These are phyloP conservation scores for Drosophila virilis DNA, from an alignment of 1,140 invertebrate species.

Conservation along the genomic window DNA sequence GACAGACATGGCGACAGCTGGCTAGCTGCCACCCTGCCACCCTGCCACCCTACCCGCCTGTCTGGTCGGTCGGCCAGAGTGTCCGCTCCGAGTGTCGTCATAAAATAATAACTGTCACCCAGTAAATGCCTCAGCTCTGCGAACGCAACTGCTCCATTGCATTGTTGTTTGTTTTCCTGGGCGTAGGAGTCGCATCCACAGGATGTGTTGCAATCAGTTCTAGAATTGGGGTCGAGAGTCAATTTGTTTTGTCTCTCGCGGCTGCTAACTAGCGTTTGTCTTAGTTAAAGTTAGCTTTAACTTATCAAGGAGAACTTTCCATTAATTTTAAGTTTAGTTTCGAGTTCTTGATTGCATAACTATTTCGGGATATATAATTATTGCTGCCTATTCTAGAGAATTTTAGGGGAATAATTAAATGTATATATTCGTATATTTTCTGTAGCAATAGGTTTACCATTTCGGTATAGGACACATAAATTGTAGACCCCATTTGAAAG, in stretches of 20 bases:
- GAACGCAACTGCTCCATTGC: constrained; percentile 1
- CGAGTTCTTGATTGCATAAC: too few species aligned
- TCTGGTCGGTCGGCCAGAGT: neutral
- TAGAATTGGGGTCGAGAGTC: neutral
- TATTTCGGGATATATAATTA: too few species aligned
- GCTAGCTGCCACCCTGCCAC: neutral
- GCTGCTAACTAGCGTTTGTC: neutral
- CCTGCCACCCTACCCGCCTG: neutral
- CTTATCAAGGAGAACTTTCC: too few species aligned
- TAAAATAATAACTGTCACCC: constrained; percentile 38
- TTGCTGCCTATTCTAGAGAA: too few species aligned
- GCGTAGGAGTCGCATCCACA: constrained; percentile 1
- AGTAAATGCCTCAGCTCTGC: constrained; percentile 18
- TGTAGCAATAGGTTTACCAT: too few species aligned
- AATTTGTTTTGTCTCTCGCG: neutral
- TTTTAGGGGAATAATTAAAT: too few species aligned
- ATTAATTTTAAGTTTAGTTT: too few species aligned
- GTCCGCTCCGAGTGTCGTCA: constrained; percentile 33
- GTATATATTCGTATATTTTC: too few species aligned
- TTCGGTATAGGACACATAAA: too few species aligned
- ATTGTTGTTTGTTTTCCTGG: constrained; percentile 7
- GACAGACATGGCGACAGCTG: constrained; percentile 24
- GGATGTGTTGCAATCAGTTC: neutral
- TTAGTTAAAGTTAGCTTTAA: neutral
- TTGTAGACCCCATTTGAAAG: too few species aligned